Evolutionary conservation across 1,140 invertebrate species (phyloP), one percentile per base, ranked within the genome.

Genomic region (Plectus sambesii): DNA sequence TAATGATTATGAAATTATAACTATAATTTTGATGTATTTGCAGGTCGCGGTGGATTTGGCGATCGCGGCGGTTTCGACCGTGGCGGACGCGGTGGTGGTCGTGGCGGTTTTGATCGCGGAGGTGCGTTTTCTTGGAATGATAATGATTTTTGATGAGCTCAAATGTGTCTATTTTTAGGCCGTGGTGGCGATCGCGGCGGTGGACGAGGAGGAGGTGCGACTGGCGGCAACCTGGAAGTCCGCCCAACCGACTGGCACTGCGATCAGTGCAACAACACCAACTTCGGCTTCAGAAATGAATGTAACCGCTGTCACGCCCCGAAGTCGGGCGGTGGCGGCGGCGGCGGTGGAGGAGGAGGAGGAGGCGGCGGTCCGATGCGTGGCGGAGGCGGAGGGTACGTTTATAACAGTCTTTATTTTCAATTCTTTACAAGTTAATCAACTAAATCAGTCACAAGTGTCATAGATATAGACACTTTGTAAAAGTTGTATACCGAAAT

Each of bases 241-340:
- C 15, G 51, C 24, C 25, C 38, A 22, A 51, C 45, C 19, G 57
- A 60, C 30, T 55, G 41, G 53, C 35, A 46, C 58, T 59, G 42
- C 53, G 63, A 62, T 19, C 53, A 80, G 46, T 94, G 88, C 71
- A 82, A 82, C 5, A 96, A 94, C 65, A 90, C 84, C 12, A 96
- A 94, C 68, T 96, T 96, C 67, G 80, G 86, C 0, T 94, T 88
- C 88, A 77, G 89, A 47, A 84, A 86, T 63, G 79, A 84, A 54
- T 96, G 89, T 67, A 93, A 96, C 70, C 76, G 83, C 27, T 79
- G 77, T 66, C 71, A 80, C 77, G 41, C 85, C 78, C 68, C 75
- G 0, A 69, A 70, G 68, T 82, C 83, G 5, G 71, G 68, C 47
- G 69, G 68, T 37, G 48, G 51, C n/a, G 69, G 62, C 25, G 58